Conservation (phyloP, 2,797 vertebrate genomes). For the Myotis vivesi region DNA sequence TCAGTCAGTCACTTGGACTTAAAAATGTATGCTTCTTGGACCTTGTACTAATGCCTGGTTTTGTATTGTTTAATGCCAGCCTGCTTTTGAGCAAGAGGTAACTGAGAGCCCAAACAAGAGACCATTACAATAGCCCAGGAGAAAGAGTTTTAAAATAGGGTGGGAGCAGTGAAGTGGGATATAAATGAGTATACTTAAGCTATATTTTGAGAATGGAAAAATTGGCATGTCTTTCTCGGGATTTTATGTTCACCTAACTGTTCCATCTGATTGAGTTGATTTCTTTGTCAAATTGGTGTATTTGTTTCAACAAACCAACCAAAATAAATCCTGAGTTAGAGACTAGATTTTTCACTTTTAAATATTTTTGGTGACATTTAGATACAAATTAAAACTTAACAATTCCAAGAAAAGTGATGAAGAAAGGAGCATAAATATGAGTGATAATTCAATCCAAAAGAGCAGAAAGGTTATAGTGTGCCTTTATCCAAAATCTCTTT, state of each 20-base stretch:
- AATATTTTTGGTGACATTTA: background rate
- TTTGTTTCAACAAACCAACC: conserved; percentile 38
- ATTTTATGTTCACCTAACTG: conserved; percentile 39
- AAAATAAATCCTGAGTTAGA: conserved; percentile 26
- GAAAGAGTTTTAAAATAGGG: conserved; percentile 9
- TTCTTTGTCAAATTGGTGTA: conserved; percentile 46
- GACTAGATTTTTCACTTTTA: conserved; percentile 26
- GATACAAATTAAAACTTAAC: conserved; percentile 12
- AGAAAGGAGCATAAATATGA: conserved; percentile 12
- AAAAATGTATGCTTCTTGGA: background rate
- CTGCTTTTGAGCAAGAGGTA: background rate
- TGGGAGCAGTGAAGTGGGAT: background rate
- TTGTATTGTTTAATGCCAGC: background rate
- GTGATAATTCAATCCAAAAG: conserved; percentile 35
- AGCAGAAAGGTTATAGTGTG: conserved; percentile 1
- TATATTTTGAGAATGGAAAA: conserved; percentile 27
- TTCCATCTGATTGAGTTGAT: conserved; percentile 23
- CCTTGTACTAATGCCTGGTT: background rate
- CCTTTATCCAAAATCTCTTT: conserved; percentile 42
- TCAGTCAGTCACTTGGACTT: background rate
- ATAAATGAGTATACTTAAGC: background rate
- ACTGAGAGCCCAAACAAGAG: background rate
- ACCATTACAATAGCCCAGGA: background rate
- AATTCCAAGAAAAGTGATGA: conserved; percentile 37
- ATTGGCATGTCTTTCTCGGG: background rate